Conservation (phyloP, 2,113 vertebrate genomes). For the Pseudonaja textilis region DNA sequence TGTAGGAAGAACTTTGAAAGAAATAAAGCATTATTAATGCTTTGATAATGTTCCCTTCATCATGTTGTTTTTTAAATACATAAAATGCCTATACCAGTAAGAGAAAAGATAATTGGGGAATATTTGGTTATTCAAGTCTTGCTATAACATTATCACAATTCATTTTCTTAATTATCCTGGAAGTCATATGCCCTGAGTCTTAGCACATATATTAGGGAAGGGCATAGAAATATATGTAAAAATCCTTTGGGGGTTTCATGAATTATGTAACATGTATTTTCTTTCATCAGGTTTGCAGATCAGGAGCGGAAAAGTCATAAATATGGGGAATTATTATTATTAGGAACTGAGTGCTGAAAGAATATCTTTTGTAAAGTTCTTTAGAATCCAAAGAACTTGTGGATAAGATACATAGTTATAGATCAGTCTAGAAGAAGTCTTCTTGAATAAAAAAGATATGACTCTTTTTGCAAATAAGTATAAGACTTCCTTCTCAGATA, state of each 20-base stretch:
- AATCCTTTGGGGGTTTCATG: slow-evolving; percentile 36
- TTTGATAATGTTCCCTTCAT: neutral
- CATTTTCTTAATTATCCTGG: slow-evolving; percentile 47
- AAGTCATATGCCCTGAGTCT: slow-evolving; percentile 34
- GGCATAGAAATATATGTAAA: slow-evolving; percentile 31
- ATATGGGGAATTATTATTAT: slow-evolving; percentile 25
- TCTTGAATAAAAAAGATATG: neutral
- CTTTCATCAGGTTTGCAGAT: slow-evolving; percentile 36
- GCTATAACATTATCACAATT: slow-evolving; percentile 38
- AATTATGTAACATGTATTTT: slow-evolving; percentile 49
- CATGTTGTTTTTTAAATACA: neutral
- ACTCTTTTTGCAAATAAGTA: neutral
- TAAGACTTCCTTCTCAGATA: neutral
- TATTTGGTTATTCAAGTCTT: slow-evolving; percentile 28
- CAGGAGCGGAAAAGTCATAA: slow-evolving; percentile 44
- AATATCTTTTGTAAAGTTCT: neutral
- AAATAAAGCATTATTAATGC: neutral
- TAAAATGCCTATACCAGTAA: neutral
- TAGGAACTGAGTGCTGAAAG: slow-evolving; percentile 14
- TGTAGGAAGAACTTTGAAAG: neutral
- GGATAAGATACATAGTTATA: neutral
- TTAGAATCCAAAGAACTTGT: neutral
- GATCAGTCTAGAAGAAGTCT: neutral
- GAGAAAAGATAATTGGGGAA: neutral
- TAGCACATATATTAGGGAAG: slow-evolving; percentile 17